phyloP scores from a whole-genome alignment of 2,888 invertebrate species.

The Lithophane ornitopus region DNA sequence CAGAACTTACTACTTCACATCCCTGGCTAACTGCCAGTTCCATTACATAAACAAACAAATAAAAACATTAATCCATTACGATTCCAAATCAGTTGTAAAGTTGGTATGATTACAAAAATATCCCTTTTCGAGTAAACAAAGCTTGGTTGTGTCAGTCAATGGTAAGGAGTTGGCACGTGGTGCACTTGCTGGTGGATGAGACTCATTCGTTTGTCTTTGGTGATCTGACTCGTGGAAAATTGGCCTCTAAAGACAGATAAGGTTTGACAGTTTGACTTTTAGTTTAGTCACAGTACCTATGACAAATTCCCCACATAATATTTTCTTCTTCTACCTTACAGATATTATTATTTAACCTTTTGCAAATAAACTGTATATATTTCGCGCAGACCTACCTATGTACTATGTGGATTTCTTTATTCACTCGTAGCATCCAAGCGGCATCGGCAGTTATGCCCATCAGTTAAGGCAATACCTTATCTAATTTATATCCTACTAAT shows the following conservation, averaged over 20 bases:
- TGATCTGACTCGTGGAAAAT: background rate
- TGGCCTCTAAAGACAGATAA: background rate
- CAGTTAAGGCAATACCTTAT: too few species aligned
- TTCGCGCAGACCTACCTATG: too few species aligned
- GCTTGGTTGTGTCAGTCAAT: slow-evolving; percentile 4
- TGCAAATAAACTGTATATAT: too few species aligned
- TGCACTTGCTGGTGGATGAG: too few species aligned
- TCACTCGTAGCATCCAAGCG: too few species aligned
- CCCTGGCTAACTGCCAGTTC: slow-evolving; percentile 37
- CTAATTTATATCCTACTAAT: too few species aligned
- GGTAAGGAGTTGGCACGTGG: slow-evolving; percentile 5
- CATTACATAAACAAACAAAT: slow-evolving; percentile 37
- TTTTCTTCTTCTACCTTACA: background rate
- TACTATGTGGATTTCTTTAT: too few species aligned
- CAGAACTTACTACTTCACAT: slow-evolving; percentile 5
- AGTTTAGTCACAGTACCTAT: too few species aligned
- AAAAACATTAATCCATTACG: slow-evolving; percentile 19
- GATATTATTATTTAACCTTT: background rate
- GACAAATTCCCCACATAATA: too few species aligned
- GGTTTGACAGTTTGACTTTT: background rate
- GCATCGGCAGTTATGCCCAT: too few species aligned
- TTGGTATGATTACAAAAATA: slow-evolving; percentile 44
- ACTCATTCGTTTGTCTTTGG: background rate
- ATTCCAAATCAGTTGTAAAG: slow-evolving; percentile 19
- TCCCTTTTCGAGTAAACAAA: slow-evolving; percentile 39